Evolutionary conservation across 1,140 invertebrate species (phyloP).

Genomic region (Anoplolepis gracilipes): DNA sequence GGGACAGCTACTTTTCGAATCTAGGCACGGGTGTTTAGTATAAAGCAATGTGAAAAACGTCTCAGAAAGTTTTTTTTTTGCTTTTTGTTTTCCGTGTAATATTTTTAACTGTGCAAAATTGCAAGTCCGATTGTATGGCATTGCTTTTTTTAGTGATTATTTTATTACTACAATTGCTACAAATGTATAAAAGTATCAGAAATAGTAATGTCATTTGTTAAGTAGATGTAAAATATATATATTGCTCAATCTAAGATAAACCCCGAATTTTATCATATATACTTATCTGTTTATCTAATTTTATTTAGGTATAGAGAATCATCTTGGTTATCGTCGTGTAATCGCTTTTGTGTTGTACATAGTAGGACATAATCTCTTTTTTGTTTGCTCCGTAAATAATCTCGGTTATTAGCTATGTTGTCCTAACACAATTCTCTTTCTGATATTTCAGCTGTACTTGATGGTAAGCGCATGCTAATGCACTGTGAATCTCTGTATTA

Average conservation of each 20-base stretch:
- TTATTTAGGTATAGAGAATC: conserved; percentile 6
- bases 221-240: conserved; percentile 41
- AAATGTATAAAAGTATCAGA: not conserved
- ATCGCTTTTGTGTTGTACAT: conserved; percentile 56
- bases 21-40: conserved; percentile 74
- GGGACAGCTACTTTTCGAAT: conserved; percentile 60
- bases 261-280: conserved; percentile 30
- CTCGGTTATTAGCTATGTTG: conserved; percentile 59
- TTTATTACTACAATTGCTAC: too few species aligned
- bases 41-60: conserved; percentile 59
- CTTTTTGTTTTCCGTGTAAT: conserved; percentile 7
- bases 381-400: conserved; percentile 55
- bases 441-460: conserved; percentile 75
- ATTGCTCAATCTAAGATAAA: conserved; percentile 58
- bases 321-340: conserved; percentile 11
- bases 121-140: not conserved
- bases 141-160: too few species aligned
- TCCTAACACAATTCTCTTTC: conserved; percentile 74
- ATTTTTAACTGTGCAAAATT: conserved; percentile 2
- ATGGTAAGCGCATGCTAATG: conserved; percentile 76
- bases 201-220: conserved; percentile 18
- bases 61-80: conserved; percentile 61
- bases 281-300: conserved; percentile 9
- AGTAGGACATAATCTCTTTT: conserved; percentile 32
- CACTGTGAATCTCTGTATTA: conserved; percentile 55